Percentiles rank a stretch among this genome's conserved stretches.
These are phyloP conservation scores for Caiman crocodilus DNA, from an alignment of 2,797 vertebrate genomes.

Conservation along the genomic window DNA sequence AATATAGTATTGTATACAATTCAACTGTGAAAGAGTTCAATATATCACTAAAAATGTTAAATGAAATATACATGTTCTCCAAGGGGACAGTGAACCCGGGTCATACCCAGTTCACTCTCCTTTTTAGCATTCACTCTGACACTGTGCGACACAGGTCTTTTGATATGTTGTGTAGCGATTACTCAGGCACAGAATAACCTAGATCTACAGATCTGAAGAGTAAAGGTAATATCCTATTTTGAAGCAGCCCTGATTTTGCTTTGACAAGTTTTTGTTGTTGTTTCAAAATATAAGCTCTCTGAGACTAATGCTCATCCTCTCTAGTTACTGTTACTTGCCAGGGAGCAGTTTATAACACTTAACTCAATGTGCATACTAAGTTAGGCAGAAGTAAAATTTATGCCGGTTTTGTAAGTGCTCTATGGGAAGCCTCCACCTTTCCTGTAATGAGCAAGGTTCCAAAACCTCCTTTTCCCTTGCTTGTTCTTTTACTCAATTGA, in stretches of 20 bases:
- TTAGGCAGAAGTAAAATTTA: conserved; percentile 9
- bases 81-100: no score
- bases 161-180: neutral
- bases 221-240: neutral
- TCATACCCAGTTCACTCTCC: no score
- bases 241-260: neutral
- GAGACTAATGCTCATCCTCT: neutral
- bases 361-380: neutral
- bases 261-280: neutral
- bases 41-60: neutral
- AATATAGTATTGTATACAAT: neutral
- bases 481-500: neutral
- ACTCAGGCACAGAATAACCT: neutral
- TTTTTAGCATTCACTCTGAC: no score
- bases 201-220: neutral
- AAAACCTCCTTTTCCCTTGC: neutral
- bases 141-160: no score
- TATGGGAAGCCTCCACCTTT: neutral
- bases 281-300: neutral
- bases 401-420: neutral
- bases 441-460: neutral
- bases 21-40: neutral
- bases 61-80: neutral
- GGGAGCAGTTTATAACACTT: neutral
- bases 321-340: neutral